Conservation (phyloP, 2,113 vertebrate genomes). For the Pipra filicauda region DNA sequence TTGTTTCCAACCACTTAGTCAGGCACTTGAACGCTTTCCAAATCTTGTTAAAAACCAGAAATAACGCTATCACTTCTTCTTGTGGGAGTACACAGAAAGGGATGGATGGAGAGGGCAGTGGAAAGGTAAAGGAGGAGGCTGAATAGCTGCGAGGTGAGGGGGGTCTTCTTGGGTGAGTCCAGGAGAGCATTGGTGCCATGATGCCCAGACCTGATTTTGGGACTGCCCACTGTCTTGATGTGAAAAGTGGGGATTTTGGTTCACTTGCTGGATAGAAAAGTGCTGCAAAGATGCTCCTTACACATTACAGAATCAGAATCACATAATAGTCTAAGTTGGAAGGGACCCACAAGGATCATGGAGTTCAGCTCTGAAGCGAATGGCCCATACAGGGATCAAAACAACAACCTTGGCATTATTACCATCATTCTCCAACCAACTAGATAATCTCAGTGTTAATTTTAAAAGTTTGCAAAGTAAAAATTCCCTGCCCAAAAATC, state of each 20-base stretch:
- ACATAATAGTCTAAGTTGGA: neutral
- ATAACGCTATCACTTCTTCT: neutral
- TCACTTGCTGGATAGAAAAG: neutral
- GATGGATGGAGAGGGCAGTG: neutral
- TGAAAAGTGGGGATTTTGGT: neutral
- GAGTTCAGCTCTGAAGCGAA: neutral
- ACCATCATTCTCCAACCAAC: neutral
- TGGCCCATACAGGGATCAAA: neutral
- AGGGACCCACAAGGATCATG: neutral
- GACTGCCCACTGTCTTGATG: neutral
- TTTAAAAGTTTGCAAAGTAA: neutral
- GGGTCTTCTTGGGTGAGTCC: neutral
- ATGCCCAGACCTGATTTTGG: neutral
- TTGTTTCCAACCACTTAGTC: slow-evolving; percentile 52
- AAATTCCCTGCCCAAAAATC: neutral
- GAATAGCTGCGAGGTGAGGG: rapidly evolving
- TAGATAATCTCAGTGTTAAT: neutral
- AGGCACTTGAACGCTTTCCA: slow-evolving; percentile 17
- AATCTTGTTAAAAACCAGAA: slow-evolving; percentile 54
- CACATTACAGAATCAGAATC: neutral
- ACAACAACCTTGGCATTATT: neutral
- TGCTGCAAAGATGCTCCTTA: neutral
- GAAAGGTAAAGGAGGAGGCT: neutral
- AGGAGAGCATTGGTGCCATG: rapidly evolving
- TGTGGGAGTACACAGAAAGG: neutral